Conservation (phyloP, 2,113 vertebrate species). For the Eptesicus fuscus region DNA sequence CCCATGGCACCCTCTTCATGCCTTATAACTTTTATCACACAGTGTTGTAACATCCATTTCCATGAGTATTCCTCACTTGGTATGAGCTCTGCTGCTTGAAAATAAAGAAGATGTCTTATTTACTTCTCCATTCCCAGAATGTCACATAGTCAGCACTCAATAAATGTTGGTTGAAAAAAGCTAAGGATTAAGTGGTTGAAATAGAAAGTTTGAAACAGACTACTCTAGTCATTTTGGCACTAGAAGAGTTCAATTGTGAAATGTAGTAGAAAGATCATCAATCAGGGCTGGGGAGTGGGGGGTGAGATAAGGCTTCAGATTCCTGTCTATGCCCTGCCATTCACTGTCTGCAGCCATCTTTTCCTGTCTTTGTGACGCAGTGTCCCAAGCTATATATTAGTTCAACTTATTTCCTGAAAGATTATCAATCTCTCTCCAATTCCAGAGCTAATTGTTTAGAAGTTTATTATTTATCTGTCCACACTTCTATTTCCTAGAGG, state of each 20-base stretch:
- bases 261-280: not conserved
- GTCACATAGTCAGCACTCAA: not conserved
- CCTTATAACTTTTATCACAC: not conserved
- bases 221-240: not conserved
- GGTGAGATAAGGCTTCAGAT: not conserved
- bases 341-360: not conserved
- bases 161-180: not conserved
- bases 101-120: not conserved
- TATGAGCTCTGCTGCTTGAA: not conserved
- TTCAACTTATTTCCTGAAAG: not conserved
- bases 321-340: not conserved
- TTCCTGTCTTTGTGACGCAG: not conserved
- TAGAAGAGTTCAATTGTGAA: not conserved
- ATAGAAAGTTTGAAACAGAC: not conserved
- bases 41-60: not conserved
- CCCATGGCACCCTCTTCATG: not conserved
- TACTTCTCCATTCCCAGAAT: not conserved
- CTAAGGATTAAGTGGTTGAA: not conserved
- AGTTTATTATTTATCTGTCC: not conserved
- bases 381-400: not conserved
- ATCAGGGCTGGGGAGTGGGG: not conserved
- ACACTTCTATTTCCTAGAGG: not conserved
- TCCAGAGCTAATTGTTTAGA: not conserved
- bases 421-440: not conserved
- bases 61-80: not conserved